Evolutionary conservation across 2,797 vertebrate species (phyloP), one percentile per base, ranked within the genome.

Genomic region (Eptatretus atami): DNA sequence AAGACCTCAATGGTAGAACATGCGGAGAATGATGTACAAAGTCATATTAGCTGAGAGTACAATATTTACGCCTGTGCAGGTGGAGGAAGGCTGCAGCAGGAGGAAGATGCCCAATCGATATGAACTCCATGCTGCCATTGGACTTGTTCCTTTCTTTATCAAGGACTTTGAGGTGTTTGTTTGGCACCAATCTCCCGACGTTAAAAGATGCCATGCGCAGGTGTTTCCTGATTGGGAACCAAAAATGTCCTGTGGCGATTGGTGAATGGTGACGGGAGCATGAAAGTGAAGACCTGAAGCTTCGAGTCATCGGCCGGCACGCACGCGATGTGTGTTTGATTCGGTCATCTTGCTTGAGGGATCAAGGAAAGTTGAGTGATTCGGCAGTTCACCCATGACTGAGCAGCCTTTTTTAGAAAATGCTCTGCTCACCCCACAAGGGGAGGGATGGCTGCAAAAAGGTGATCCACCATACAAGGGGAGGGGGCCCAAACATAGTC

Each of bases 261-360:
- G 55, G 15, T 15, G 24, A 60, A n/a, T 60, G 55, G 10, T 12
- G 55, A 60, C 55, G 55, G 9, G 8, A 12, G 11, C 55, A 60
- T 10, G 10, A 10, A n/a, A 60, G 55, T 60, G 11, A 60, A n/a
- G 24, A 24, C 12, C 11, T 60, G 15, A n/a, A 60, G 11, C 8
- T 60, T 11, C 10, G 9, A 9, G 55, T 24, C 55, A 60, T 15
- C 2, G 24, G 12, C 8, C 24, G 24, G 11, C 55, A 60, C 11
- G 24, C 54, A 57, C 14, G 6, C 3, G 6, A 19, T 57, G 54
- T 14, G 54, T 57, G 54, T 57, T 57, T 57, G 54, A 57, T 14
- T 57, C 54, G 14, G 54, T 57, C 54, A 19, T 57, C 54, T 57
- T 57, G 54, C 55, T 60, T 24, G 55, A n/a, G 55, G n/a, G 55